Evolutionary conservation across 2,888 invertebrate genomes (phyloP).

Genomic region (Proisotoma minuta): DNA sequence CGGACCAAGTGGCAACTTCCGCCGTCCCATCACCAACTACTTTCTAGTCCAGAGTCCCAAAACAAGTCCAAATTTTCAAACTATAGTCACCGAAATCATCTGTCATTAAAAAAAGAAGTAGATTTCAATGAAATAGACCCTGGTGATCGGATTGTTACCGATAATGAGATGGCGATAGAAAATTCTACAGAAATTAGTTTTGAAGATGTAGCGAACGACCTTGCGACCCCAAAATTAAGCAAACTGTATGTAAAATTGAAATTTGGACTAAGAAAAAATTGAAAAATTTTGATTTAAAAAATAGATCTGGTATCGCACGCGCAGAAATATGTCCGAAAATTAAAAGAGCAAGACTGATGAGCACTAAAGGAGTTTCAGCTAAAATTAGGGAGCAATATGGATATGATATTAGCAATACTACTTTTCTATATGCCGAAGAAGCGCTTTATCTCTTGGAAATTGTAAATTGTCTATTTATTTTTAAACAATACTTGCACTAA

Average conservation of each 20-base stretch:
- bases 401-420: constrained; percentile 21
- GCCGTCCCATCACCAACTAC: background rate
- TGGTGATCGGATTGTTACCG: too few species aligned
- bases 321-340: constrained; percentile 16
- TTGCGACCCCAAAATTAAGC: background rate
- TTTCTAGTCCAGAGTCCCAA: background rate
- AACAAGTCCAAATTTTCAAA: too few species aligned
- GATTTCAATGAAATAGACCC: too few species aligned
- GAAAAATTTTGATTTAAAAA: background rate
- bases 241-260: background rate
- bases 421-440: constrained; percentile 29
- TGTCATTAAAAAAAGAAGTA: too few species aligned
- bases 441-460: constrained; percentile 27
- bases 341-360: constrained; percentile 10
- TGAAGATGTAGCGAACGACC: background rate
- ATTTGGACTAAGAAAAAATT: too few species aligned
- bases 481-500: background rate
- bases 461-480: constrained; percentile 9
- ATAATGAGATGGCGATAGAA: too few species aligned
- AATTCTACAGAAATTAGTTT: background rate
- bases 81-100: too few species aligned
- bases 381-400: constrained; percentile 25
- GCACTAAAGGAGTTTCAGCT: constrained; percentile 6
- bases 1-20: constrained; percentile 9
- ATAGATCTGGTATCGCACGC: constrained; percentile 19